A percentile compares a stretch with the other conserved stretches of the same genome.
Conservation (phyloP, 2,797 vertebrate species). For the Florisuga fusca region DNA sequence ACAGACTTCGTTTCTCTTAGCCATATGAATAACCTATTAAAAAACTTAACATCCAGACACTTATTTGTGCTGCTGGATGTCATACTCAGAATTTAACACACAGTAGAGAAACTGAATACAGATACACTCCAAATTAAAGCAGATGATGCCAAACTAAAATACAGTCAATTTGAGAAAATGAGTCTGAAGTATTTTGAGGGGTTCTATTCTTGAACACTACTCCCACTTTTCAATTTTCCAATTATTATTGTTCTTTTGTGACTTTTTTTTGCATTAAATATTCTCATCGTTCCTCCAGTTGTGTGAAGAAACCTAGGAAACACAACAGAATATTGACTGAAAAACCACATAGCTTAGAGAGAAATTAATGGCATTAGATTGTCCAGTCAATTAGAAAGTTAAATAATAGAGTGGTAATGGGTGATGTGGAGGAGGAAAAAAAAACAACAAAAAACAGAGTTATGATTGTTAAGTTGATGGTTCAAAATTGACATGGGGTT, state of each 20-base stretch:
- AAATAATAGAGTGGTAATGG: background rate
- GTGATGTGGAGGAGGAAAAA: background rate
- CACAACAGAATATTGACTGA: conserved; percentile 23
- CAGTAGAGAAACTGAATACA: background rate
- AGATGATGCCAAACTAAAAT: background rate
- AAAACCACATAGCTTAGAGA: background rate
- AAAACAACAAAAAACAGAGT: background rate
- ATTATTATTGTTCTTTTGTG: background rate
- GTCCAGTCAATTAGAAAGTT: background rate
- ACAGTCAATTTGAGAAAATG: background rate
- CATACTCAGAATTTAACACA: background rate
- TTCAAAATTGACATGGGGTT: background rate
- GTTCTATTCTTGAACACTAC: background rate
- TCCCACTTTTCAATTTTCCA: background rate
- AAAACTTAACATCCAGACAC: background rate
- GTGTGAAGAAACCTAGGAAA: background rate
- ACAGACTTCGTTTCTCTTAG: background rate
- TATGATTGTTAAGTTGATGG: background rate
- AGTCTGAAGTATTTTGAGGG: background rate
- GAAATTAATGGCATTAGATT: background rate
- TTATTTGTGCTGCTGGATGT: background rate
- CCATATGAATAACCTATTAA: background rate
- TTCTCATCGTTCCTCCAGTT: background rate
- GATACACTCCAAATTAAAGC: background rate
- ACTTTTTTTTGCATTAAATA: background rate